Conservation (phyloP, 1,140 invertebrate species). For the Agrilus planipennis region DNA sequence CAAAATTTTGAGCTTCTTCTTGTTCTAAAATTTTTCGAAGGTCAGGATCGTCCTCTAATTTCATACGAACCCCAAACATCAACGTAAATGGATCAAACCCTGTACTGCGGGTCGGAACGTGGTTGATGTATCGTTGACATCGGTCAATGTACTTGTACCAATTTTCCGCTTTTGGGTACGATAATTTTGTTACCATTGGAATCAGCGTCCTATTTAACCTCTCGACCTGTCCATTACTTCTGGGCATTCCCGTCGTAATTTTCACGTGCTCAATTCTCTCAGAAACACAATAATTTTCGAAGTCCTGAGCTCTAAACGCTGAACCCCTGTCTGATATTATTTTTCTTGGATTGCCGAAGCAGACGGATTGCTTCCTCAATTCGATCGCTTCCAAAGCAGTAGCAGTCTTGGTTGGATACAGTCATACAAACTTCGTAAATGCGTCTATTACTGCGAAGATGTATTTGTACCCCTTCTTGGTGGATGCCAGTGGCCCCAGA, state of each 20-base stretch:
- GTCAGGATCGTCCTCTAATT: no score
- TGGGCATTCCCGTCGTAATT: constrained; percentile 5
- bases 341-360: constrained; percentile 16
- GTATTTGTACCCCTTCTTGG: constrained; percentile 8
- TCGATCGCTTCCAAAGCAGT: constrained; percentile 12
- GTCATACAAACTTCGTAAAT: constrained; percentile 19
- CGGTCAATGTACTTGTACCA: no score
- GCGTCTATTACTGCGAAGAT: constrained; percentile 16
- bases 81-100: no score
- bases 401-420: constrained; percentile 15
- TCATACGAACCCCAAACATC: no score
- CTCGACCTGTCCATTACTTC: constrained; percentile 9
- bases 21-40: no score
- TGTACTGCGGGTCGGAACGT: no score
- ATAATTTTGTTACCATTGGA: constrained; percentile 14
- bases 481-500: constrained; percentile 19
- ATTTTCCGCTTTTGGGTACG: no score
- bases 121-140: no score
- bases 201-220: constrained; percentile 9
- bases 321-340: constrained; percentile 24
- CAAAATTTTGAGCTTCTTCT: no score
- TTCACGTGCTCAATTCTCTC: constrained; percentile 3
- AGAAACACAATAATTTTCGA: constrained; percentile 14
- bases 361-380: constrained; percentile 12
- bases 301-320: constrained; percentile 21